phyloP scores from a whole-genome alignment of 2,888 invertebrate species.

The Campoplex nolae region DNA sequence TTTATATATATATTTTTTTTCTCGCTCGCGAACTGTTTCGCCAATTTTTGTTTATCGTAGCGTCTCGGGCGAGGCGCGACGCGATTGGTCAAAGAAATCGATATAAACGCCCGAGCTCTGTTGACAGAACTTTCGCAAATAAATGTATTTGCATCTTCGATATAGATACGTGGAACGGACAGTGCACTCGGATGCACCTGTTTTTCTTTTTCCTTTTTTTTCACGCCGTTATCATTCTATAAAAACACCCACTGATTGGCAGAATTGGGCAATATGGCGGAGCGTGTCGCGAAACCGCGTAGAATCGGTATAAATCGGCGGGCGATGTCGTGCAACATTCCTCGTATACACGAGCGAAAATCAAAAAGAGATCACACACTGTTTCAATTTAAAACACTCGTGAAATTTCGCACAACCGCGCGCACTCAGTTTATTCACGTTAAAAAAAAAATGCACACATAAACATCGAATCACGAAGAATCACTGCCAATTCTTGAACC shows the following conservation, averaged over 20 bases:
- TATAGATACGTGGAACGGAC: not conserved
- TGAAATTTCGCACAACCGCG: not conserved
- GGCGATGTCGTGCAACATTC: not conserved
- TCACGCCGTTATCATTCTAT: not conserved
- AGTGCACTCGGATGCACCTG: conserved; percentile 9
- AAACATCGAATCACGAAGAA: not conserved
- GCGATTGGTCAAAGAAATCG: conserved; percentile 44
- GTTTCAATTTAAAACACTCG: not conserved
- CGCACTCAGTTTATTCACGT: not conserved
- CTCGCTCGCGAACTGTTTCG: not conserved
- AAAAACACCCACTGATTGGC: not conserved
- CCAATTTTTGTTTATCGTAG: conserved; percentile 19
- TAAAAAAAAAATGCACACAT: not conserved
- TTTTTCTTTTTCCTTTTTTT: not conserved
- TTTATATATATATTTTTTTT: not conserved
- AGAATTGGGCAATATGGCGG: conserved; percentile 1
- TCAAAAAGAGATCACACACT: not conserved
- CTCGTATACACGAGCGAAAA: not conserved
- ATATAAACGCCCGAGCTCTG: conserved; percentile 29
- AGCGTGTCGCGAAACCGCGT: not conserved
- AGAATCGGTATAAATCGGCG: conserved; percentile 1
- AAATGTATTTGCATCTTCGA: conserved; percentile 19
- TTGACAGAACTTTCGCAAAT: conserved; percentile 12
- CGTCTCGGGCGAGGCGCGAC: conserved; percentile 25
- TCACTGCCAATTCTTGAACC: not conserved